phyloP scores from a whole-genome alignment of 1,140 invertebrate genomes.

The Cyclargus thomasi region DNA sequence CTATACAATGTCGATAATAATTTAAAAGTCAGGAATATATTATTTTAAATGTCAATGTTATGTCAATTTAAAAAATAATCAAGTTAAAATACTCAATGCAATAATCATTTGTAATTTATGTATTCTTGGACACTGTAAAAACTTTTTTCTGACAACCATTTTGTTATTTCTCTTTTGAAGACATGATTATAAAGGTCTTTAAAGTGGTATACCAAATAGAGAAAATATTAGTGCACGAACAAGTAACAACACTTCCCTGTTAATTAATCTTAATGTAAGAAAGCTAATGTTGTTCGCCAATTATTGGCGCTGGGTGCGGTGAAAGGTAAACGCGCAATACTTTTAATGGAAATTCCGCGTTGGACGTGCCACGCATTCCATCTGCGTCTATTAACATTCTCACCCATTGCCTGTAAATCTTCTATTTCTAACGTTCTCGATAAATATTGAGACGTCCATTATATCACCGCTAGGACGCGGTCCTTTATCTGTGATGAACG shows the following conservation, averaged over 20 bases:
- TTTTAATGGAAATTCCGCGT: constrained; percentile 13
- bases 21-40: too few species aligned
- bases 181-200: too few species aligned
- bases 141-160: too few species aligned
- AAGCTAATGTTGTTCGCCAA: neutral
- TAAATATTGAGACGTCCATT: neutral
- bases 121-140: too few species aligned
- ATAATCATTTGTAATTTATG: too few species aligned
- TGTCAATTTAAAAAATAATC: too few species aligned
- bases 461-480: neutral
- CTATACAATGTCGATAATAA: too few species aligned
- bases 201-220: too few species aligned
- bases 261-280: constrained; percentile 4
- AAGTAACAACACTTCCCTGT: neutral
- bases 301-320: neutral
- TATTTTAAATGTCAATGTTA: too few species aligned
- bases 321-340: constrained; percentile 9
- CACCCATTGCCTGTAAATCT: neutral
- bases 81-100: too few species aligned
- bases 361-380: neutral
- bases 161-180: too few species aligned
- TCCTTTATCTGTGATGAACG: constrained; percentile 7
- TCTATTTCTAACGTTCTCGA: constrained; percentile 3
- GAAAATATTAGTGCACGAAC: neutral
- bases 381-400: constrained; percentile 6